phyloP scores from a whole-genome alignment of 1,140 invertebrate species.

The Campodea augens region DNA sequence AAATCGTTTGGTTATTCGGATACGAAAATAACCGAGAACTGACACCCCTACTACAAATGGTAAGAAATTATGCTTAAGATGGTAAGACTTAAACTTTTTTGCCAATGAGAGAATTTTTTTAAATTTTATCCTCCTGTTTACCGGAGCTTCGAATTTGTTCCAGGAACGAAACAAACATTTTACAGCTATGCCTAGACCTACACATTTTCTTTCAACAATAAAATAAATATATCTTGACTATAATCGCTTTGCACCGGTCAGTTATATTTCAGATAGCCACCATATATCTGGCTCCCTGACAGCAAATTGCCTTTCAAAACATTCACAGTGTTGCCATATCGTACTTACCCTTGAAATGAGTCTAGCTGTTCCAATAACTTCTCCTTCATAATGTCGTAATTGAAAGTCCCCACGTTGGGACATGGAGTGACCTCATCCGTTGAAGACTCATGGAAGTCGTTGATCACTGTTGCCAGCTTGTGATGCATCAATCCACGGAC shows the following conservation, averaged over 20 bases:
- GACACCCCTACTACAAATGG: no score
- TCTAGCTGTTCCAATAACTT: constrained; percentile 67
- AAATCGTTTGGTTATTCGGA: no score
- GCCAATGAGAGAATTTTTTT: no score
- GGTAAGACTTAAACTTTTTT: no score
- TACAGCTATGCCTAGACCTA: not conserved
- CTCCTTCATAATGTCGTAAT: constrained; percentile 72
- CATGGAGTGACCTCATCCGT: constrained; percentile 52
- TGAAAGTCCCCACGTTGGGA: constrained; percentile 78
- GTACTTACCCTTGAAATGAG: constrained; percentile 28
- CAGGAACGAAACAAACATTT: constrained; percentile 4
- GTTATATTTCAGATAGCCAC: not conserved
- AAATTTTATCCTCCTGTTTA: no score
- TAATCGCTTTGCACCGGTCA: not conserved
- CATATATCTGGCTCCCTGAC: no score
- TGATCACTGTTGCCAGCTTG: constrained; percentile 68
- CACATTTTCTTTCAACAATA: not conserved
- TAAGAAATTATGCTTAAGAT: no score
- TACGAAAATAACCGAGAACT: no score
- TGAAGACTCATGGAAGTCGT: constrained; percentile 62
- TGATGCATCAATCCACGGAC: constrained; percentile 71
- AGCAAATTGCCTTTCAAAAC: no score
- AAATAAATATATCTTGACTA: not conserved
- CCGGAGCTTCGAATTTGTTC: no score
- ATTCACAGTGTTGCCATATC: no score